Evolutionary conservation across 2,888 invertebrate genomes (phyloP), one percentile per base, ranked within the genome.

Genomic region (Platynereis dumerilii): DNA sequence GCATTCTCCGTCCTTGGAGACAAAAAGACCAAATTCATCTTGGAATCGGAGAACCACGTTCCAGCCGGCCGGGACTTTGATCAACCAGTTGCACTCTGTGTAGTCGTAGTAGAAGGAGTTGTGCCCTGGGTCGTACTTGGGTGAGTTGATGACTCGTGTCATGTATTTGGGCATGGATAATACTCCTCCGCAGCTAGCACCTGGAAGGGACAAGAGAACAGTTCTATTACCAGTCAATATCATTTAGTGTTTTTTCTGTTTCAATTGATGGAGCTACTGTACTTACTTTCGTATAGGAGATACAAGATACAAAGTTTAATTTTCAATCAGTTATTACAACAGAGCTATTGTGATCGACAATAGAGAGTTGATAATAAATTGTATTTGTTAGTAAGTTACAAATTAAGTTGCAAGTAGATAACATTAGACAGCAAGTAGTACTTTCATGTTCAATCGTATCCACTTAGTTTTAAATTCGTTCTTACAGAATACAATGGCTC

Each of bases 1-100:
- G 45, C 69, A 69, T 3, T 55, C 56, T 5, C 34, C 34, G 7
- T 44, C 24, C 2, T 29, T 24, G 10, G 27, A 24, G 24, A 63
- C 66, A 28, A 61, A 63, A 42, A 68, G 45, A 28, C 63, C 44
- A 53, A 68, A 68, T 28, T 60, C 45, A 5, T 60, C 66, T 12
- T 56, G 58, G 55, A 68, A 68, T 52, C 17, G 24, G 24, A 52
- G 24, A 3, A 52, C 20, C 52, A 52, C 52, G 52, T 52, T 3
- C 20, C 24, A 52, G n/a, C 24, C 20, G 17, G 20, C 3, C 24
- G 53, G 28, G 5, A 60, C 60, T 53, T 60, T 60, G 34, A 62
- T 26, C 24, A 62, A 44, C 66, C 66, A 66, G 54, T 58, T 62
- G 29, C 66, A 66, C 27, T 45, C 48, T n/a, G 44, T 20, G 39